Conservation (phyloP, 2,888 invertebrate genomes). For the Megalurothrips usitatus region DNA sequence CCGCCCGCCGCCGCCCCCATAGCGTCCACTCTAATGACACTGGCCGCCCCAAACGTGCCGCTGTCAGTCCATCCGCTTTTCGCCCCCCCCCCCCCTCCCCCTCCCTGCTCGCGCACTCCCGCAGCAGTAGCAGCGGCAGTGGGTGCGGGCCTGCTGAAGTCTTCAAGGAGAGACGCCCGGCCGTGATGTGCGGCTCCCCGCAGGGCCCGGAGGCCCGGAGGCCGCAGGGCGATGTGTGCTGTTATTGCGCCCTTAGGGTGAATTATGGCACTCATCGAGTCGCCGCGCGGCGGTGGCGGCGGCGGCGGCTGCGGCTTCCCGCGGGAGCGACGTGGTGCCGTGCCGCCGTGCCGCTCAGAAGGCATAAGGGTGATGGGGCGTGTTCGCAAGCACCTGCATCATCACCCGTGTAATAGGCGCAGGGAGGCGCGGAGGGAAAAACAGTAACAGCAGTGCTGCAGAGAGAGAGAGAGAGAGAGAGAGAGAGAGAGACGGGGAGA, state of each 20-base stretch:
- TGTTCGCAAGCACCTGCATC: conserved; percentile 1
- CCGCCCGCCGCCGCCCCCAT: background rate
- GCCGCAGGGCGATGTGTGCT: background rate
- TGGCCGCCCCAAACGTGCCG: too few species aligned
- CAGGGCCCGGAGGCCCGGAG: background rate
- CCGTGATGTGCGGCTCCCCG: background rate
- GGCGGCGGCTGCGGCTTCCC: background rate
- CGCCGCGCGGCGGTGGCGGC: background rate
- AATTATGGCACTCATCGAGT: conserved; percentile 11
- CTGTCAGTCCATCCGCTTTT: too few species aligned
- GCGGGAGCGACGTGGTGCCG: too few species aligned
- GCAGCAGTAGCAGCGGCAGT: too few species aligned
- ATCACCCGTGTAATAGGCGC: background rate
- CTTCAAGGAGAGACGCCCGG: background rate
- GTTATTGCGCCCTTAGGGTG: conserved; percentile 22
- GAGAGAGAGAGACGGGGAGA: background rate
- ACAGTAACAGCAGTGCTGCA: too few species aligned
- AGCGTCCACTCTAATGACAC: too few species aligned
- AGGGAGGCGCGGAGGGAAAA: background rate
- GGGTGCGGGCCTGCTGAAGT: too few species aligned
- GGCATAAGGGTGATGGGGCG: background rate
- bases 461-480: background rate
- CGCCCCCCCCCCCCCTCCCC: background rate
- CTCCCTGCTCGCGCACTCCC: background rate
- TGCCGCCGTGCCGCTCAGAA: too few species aligned